phyloP scores from a whole-genome alignment of 2,797 vertebrate genomes.

The Apodemus agrarius region DNA sequence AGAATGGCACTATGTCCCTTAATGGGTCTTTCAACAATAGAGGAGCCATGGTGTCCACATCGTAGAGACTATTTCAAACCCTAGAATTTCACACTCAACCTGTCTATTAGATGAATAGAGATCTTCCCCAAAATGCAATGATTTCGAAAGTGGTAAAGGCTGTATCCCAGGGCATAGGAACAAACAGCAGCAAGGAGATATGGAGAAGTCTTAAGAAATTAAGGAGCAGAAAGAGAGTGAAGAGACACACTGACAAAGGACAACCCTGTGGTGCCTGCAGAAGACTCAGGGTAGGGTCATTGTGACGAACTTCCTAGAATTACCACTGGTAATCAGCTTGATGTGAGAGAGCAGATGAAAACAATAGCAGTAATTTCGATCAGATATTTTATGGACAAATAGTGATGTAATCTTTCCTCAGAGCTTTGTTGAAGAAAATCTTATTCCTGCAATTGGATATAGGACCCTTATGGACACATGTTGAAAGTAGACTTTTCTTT shows the following conservation, averaged over 20 bases:
- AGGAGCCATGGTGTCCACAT: background rate
- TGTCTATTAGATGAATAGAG: background rate
- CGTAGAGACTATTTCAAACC: background rate
- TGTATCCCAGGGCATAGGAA: background rate
- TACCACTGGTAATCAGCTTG: background rate
- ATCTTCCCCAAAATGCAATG: background rate
- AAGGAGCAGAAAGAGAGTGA: background rate
- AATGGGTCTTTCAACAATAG: background rate
- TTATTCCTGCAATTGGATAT: background rate
- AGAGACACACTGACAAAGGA: background rate
- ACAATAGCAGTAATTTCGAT: background rate
- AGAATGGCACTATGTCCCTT: background rate
- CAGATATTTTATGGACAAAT: background rate
- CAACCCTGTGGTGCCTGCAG: background rate
- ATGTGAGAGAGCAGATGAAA: background rate
- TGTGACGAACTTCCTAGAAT: background rate
- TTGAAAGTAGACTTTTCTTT: background rate
- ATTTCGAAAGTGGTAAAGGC: background rate
- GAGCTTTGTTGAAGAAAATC: background rate
- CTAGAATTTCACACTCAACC: background rate
- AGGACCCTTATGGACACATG: background rate
- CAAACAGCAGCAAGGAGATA: background rate
- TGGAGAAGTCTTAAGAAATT: background rate
- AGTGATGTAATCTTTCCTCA: background rate
- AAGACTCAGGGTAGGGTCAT: background rate